phyloP scores from a whole-genome alignment of 2,888 invertebrate species.

The Chaitophorus viminalis region DNA sequence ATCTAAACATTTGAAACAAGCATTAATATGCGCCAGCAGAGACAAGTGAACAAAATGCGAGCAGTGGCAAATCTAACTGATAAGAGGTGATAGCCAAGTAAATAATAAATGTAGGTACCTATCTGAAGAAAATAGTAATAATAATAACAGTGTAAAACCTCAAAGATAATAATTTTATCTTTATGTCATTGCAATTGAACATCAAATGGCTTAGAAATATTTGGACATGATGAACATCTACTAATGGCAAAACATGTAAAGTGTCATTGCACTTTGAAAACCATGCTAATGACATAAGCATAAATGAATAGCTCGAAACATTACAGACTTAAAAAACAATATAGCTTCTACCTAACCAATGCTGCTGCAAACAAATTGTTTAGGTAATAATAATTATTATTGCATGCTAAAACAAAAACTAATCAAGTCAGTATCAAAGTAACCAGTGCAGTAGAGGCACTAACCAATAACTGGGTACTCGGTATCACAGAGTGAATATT shows the following conservation, averaged over 20 bases:
- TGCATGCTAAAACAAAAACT: slow-evolving; percentile 28
- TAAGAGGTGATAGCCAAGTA: slow-evolving; percentile 37
- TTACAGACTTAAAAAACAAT: slow-evolving; percentile 14
- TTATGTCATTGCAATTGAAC: slow-evolving; percentile 1
- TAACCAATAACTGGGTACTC: slow-evolving; percentile 49
- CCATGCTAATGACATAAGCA: neutral
- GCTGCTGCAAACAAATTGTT: slow-evolving; percentile 30
- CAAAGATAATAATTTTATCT: slow-evolving; percentile 34
- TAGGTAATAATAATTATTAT: slow-evolving; percentile 33
- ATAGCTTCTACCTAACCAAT: slow-evolving; percentile 25
- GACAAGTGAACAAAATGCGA: slow-evolving; percentile 10
- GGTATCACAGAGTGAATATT: slow-evolving; percentile 18
- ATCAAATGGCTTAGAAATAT: neutral
- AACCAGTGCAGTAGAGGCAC: neutral
- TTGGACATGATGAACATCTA: neutral
- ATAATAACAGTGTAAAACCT: neutral
- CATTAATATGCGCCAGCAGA: neutral
- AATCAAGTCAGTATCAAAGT: slow-evolving; percentile 32
- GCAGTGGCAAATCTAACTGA: slow-evolving; percentile 24
- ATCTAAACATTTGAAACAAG: slow-evolving; percentile 45
- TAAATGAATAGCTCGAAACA: neutral
- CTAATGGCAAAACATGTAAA: neutral
- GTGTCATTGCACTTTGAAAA: slow-evolving; percentile 5
- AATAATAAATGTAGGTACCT: slow-evolving; percentile 30
- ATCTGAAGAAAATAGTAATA: neutral